Conservation (phyloP, 2,888 invertebrate genomes). For the Oxystoma pomonae region DNA sequence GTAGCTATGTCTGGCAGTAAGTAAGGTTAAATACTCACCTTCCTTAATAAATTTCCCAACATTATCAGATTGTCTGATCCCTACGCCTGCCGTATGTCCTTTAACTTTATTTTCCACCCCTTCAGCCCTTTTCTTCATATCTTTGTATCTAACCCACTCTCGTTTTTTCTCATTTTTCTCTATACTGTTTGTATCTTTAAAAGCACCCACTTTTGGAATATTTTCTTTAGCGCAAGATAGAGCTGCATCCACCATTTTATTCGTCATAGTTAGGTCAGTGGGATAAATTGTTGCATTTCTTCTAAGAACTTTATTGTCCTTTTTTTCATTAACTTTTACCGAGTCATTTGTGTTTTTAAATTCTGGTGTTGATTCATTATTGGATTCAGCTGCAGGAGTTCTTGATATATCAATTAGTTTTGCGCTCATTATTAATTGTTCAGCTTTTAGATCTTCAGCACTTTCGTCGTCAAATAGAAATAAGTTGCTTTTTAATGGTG, state of each 20-base stretch:
- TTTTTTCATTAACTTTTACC: neutral
- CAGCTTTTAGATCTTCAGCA: neutral
- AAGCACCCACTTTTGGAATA: slow-evolving; percentile 35
- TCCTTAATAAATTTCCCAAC: slow-evolving; percentile 43
- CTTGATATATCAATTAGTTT: neutral
- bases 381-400: neutral
- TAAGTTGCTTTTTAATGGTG: neutral
- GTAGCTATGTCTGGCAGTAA: no score
- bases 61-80: no score
- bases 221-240: slow-evolving; percentile 58
- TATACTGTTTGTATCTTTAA: slow-evolving; percentile 15
- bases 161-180: slow-evolving; percentile 27
- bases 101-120: slow-evolving; percentile 38
- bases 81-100: no score
- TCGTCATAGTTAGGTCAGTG: slow-evolving; percentile 30
- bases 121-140: slow-evolving; percentile 31
- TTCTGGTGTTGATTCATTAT: no score
- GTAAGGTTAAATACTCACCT: slow-evolving; percentile 16
- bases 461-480: neutral
- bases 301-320: neutral
- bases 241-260: slow-evolving; percentile 56
- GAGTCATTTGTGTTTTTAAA: neutral
- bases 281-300: no score
- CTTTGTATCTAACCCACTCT: slow-evolving; percentile 18
- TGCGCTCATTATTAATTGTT: neutral